A percentile compares a stretch with the other conserved stretches of the same genome.
phyloP scores from a whole-genome alignment of 1,140 invertebrate genomes.

The Drosophila jambulina region DNA sequence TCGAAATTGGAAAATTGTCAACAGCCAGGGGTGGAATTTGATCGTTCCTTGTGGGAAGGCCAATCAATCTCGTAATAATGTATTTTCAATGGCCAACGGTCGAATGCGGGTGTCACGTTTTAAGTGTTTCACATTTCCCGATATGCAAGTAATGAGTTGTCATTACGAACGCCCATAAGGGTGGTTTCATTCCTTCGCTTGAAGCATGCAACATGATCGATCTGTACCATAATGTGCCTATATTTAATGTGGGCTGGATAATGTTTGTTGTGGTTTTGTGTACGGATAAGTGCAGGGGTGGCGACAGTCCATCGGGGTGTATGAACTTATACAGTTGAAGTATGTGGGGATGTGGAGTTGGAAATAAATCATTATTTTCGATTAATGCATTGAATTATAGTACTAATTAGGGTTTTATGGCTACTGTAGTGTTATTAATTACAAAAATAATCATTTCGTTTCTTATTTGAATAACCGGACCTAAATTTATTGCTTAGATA shows the following conservation, averaged over 20 bases:
- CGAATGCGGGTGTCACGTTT: conserved; percentile 63
- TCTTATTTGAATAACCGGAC: background rate
- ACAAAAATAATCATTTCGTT: background rate
- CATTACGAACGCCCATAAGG: conserved; percentile 49
- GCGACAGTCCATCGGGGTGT: conserved; percentile 7
- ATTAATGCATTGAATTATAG: no score
- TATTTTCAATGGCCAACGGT: conserved; percentile 62
- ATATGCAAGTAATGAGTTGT: conserved; percentile 59
- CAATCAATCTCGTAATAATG: conserved; percentile 53
- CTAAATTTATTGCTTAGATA: background rate
- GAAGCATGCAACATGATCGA: conserved; percentile 78
- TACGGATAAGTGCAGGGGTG: conserved; percentile 45
- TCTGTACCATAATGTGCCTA: conserved; percentile 59
- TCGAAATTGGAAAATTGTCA: conserved; percentile 50
- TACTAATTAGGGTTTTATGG: background rate
- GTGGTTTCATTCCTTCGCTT: conserved; percentile 41
- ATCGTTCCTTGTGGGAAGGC: conserved; percentile 33
- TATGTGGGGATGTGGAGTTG: background rate
- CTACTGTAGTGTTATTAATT: background rate
- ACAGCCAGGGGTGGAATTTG: conserved; percentile 37
- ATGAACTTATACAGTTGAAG: conserved; percentile 22
- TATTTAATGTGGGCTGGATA: conserved; percentile 63
- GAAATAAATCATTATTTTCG: background rate
- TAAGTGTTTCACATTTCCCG: conserved; percentile 50
- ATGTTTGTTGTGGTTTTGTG: conserved; percentile 45